phyloP scores from a whole-genome alignment of 2,113 vertebrate species.

The Pachypanchax playfairii region DNA sequence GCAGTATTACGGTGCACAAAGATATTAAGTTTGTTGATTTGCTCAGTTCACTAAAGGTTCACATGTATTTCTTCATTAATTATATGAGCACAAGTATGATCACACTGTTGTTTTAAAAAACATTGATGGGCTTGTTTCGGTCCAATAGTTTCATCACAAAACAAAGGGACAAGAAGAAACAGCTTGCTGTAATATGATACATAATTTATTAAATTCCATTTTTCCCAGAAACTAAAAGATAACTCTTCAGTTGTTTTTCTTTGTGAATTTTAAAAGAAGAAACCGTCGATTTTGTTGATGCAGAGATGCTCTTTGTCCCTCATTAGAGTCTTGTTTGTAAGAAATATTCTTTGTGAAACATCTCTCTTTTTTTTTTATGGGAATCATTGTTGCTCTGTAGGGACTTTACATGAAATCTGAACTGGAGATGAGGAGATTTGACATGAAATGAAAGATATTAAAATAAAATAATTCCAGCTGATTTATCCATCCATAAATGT shows the following conservation, averaged over 20 bases:
- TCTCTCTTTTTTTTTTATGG: neutral
- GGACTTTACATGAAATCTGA: neutral
- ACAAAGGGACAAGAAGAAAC: neutral
- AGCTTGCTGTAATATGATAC: neutral
- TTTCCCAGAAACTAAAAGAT: neutral
- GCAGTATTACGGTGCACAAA: constrained; percentile 26
- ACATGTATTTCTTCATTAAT: too few relatives aligned
- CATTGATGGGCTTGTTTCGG: too few relatives aligned
- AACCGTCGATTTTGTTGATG: neutral
- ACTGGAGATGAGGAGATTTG: neutral
- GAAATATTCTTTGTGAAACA: too few relatives aligned
- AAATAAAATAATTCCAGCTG: constrained; percentile 16
- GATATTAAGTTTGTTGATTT: constrained; percentile 2
- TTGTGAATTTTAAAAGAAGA: constrained; percentile 2
- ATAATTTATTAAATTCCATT: constrained; percentile 27
- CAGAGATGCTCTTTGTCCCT: neutral
- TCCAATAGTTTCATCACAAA: neutral
- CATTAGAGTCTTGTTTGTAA: neutral
- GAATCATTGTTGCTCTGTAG: neutral
- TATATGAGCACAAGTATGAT: neutral
- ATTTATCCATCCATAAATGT: neutral
- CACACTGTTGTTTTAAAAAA: too few relatives aligned
- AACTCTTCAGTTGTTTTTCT: neutral
- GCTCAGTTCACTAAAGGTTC: too few relatives aligned
- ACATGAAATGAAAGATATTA: constrained; percentile 30